Evolutionary conservation across 2,113 vertebrate genomes (phyloP).

Genomic region (Vombatus ursinus): DNA sequence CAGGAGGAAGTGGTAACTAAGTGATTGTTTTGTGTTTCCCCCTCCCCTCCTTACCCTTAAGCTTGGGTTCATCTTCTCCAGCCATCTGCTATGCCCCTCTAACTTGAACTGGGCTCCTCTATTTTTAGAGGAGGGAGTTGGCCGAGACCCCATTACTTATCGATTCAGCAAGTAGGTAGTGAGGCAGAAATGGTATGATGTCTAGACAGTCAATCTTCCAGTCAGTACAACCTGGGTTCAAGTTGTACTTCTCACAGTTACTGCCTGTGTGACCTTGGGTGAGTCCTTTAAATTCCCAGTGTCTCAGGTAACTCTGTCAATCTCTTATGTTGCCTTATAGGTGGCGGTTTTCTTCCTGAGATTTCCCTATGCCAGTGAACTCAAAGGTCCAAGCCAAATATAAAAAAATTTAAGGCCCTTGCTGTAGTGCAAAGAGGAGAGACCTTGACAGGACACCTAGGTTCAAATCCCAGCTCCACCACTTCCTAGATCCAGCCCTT

Average conservation of each 20-base stretch:
- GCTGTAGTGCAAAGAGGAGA: neutral
- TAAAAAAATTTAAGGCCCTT: neutral
- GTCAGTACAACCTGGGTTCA: neutral
- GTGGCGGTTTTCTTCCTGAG: neutral
- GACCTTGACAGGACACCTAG: neutral
- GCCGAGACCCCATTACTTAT: neutral
- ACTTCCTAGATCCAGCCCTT: neutral
- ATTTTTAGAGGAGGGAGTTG: neutral
- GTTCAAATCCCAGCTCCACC: neutral
- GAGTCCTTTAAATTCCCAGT: neutral
- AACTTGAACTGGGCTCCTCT: neutral
- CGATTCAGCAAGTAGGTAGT: neutral
- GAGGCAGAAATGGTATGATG: neutral
- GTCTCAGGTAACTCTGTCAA: neutral
- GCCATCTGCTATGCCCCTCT: neutral
- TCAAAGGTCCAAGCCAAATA: neutral
- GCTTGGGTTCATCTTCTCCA: neutral
- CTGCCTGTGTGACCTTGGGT: neutral
- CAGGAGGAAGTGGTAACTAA: constrained; percentile 72
- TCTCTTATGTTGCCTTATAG: neutral
- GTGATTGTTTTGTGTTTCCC: constrained; percentile 40
- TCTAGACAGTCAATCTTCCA: neutral
- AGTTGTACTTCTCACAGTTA: neutral
- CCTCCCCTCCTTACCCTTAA: neutral
- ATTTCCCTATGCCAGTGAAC: neutral